A percentile compares a stretch with the other conserved stretches of the same genome.
Evolutionary conservation across 2,113 vertebrate genomes (phyloP).

Genomic region (Puma concolor): DNA sequence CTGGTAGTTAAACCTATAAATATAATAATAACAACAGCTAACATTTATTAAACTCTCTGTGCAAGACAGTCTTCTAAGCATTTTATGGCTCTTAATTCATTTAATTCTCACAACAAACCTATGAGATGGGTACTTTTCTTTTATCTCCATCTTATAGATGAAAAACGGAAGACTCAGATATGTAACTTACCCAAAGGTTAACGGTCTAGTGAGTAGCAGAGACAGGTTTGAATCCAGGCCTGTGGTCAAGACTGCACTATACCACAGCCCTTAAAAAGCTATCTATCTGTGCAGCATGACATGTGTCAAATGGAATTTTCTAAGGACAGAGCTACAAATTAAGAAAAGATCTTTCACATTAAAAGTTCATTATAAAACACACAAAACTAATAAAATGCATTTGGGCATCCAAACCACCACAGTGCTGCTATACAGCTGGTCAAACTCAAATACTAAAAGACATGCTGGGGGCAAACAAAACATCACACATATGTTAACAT

Average conservation of each 20-base stretch:
- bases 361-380: slow-evolving; percentile 61
- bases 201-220: neutral
- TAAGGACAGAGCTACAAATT: slow-evolving; percentile 51
- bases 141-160: slow-evolving; percentile 8
- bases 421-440: neutral
- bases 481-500: slow-evolving; percentile 6
- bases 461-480: slow-evolving; percentile 8
- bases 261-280: neutral
- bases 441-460: slow-evolving; percentile 31
- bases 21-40: neutral
- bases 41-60: slow-evolving; percentile 13
- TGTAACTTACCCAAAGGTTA: slow-evolving; percentile 25
- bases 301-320: neutral
- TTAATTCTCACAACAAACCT: slow-evolving; percentile 39
- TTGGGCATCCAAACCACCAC: neutral
- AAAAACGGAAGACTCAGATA: neutral
- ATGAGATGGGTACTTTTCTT: neutral
- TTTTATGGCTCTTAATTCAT: slow-evolving; percentile 16
- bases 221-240: neutral
- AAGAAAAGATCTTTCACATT: slow-evolving; percentile 30
- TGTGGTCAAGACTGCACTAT: neutral
- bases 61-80: slow-evolving; percentile 25
- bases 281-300: neutral
- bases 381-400: neutral
- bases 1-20: neutral